Percentiles rank a stretch among this genome's conserved stretches.
phyloP scores from a whole-genome alignment of 2,113 vertebrate species.

The Fregetta grallaria region DNA sequence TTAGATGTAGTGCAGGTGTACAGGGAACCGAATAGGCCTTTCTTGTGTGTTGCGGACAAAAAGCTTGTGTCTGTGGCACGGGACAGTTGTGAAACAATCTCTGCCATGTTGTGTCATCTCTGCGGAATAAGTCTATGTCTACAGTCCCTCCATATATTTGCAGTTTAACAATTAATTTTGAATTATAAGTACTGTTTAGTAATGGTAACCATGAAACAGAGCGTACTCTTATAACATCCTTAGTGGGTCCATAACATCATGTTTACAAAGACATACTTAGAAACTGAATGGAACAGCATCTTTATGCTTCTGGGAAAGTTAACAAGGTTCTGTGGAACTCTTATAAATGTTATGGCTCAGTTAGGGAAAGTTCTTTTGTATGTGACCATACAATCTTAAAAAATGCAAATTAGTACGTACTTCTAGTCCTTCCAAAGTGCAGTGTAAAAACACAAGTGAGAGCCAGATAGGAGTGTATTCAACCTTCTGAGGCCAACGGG shows the following conservation, averaged over 20 bases:
- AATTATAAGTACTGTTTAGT: background rate
- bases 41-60: background rate
- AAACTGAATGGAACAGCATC: background rate
- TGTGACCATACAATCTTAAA: background rate
- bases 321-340: background rate
- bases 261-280: background rate
- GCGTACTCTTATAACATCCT: rapidly evolving
- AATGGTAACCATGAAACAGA: background rate
- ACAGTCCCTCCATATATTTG: background rate
- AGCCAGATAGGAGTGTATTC: background rate
- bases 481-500: background rate
- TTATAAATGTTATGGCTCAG: rapidly evolving
- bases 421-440: background rate
- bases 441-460: background rate
- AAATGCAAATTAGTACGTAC: background rate
- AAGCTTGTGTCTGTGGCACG: background rate
- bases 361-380: background rate
- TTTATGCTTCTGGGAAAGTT: background rate
- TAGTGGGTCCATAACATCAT: background rate
- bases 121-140: background rate
- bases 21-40: background rate
- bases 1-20: background rate
- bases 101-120: background rate
- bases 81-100: background rate
- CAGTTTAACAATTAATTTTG: background rate